These are phyloP conservation scores for Noctuana brunneofusca DNA, from an alignment of 2,888 invertebrate species.

Conservation along the genomic window DNA sequence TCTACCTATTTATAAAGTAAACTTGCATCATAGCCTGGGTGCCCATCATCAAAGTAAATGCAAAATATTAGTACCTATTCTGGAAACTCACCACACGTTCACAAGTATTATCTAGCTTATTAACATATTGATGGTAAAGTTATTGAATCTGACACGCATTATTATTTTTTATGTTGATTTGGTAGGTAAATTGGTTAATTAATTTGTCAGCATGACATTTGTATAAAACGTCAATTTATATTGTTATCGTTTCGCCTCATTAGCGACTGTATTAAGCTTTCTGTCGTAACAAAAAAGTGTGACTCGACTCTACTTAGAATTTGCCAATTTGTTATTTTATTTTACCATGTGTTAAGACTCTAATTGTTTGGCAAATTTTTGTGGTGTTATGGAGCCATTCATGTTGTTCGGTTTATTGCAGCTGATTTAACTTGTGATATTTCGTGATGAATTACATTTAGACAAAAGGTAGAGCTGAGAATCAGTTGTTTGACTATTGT, in stretches of 20 bases:
- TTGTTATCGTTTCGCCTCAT: constrained; percentile 2
- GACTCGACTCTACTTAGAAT: constrained; percentile 9
- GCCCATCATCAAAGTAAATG: background rate
- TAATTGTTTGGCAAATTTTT: constrained; percentile 46
- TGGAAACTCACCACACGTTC: background rate
- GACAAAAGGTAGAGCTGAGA: constrained; percentile 1
- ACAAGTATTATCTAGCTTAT: background rate
- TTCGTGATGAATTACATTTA: constrained; percentile 34
- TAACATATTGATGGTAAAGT: no score
- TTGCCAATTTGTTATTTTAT: constrained; percentile 42
- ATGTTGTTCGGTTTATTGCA: constrained; percentile 43
- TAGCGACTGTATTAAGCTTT: constrained; percentile 7
- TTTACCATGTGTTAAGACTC: constrained; percentile 41
- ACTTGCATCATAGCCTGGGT: background rate
- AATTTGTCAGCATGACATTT: background rate
- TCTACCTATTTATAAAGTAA: background rate
- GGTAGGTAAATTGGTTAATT: background rate
- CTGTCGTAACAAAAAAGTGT: constrained; percentile 17
- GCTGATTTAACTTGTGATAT: constrained; percentile 50
- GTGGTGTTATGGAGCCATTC: constrained; percentile 36
- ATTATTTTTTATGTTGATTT: background rate
- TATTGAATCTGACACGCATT: no score
- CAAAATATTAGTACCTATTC: background rate
- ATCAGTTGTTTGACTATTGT: background rate
- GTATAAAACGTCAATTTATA: constrained; percentile 6